Evolutionary conservation across 2,113 vertebrate species (phyloP), one percentile per base, ranked within the genome.

Genomic region (Sphaerodactylus townsendi): DNA sequence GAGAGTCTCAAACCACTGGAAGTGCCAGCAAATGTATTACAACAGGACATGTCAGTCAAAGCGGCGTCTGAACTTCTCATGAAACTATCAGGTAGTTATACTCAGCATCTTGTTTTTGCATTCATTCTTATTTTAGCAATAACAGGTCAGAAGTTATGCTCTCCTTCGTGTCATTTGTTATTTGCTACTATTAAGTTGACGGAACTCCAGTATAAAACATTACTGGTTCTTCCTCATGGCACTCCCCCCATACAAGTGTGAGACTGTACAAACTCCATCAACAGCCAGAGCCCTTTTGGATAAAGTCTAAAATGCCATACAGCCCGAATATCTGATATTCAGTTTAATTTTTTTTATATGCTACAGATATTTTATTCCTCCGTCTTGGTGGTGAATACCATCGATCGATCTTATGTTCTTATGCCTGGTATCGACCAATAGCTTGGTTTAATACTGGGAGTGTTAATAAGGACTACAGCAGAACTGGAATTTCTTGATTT

Each of bases 1-100:
- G 96, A 96, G 86, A 95, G 97, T 30, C 95, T 97, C 56, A 98
- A 97, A 89, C 93, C 97, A 75, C 96, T 97, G 91, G 95, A 98
- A 94, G 89, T 91, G 76, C 96, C 97, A 91, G 85, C 94, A 79
- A 94, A 88, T 81, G 90, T 97, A 87, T 95, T 99, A 46, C 97
- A 95, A 95, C 97, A 97, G 88, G 99, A 99, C 86, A 97, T 98
- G 94, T 98, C 96, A 7, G 90, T 98, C 87, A 99, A 99, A 94
- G 98, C 98, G 82, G 99, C 98, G 2, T 99, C 99, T 9, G 99
- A 99, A 90, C 97, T 99, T 92, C 98, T 99, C 82, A 99, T 99
- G 93, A 99, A 99, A 86, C 97, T 99, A 59, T 99, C 99, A 97
- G 99, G 99, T 99, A 97, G 81, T 78, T 72, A 41, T 85, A 53